These are phyloP conservation scores for Chelonus insularis DNA, from an alignment of 1,140 invertebrate species.

Conservation along the genomic window DNA sequence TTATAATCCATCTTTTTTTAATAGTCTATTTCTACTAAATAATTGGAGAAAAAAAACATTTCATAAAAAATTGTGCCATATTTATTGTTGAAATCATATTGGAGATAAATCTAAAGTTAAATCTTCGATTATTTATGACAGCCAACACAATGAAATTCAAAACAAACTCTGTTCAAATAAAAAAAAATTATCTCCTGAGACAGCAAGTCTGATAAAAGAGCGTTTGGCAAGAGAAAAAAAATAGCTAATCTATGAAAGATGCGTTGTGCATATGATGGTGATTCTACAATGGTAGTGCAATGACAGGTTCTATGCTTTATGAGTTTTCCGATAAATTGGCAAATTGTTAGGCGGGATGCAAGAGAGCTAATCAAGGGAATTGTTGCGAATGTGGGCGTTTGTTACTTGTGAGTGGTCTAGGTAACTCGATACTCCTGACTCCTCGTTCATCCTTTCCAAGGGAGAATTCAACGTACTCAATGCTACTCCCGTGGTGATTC, in stretches of 20 bases:
- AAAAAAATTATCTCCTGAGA: too few relatives aligned
- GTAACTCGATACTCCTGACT: conserved; percentile 45
- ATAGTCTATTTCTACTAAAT: too few relatives aligned
- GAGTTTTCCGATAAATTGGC: conserved; percentile 52
- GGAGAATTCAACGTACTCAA: conserved; percentile 4
- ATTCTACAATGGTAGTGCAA: conserved; percentile 1
- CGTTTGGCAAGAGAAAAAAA: conserved; percentile 8
- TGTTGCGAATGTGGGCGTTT: conserved; percentile 50
- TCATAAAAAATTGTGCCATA: too few relatives aligned
- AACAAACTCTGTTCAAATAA: too few relatives aligned
- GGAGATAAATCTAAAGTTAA: too few relatives aligned
- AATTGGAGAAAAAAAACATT: too few relatives aligned
- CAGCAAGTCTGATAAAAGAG: neutral
- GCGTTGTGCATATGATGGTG: conserved; percentile 39
- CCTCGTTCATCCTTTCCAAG: conserved; percentile 25
- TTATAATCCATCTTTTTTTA: too few relatives aligned
- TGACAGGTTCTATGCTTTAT: conserved; percentile 43
- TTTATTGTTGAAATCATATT: too few relatives aligned
- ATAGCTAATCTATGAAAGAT: conserved; percentile 31
- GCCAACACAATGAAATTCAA: too few relatives aligned
- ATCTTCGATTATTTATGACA: too few relatives aligned
- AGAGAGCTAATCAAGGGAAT: conserved; percentile 54
- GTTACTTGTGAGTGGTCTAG: conserved; percentile 42
- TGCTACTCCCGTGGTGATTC: conserved; percentile 6
- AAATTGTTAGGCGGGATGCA: conserved; percentile 43